Conservation (phyloP, 2,888 invertebrate species). For the Tetranychus truncatus region DNA sequence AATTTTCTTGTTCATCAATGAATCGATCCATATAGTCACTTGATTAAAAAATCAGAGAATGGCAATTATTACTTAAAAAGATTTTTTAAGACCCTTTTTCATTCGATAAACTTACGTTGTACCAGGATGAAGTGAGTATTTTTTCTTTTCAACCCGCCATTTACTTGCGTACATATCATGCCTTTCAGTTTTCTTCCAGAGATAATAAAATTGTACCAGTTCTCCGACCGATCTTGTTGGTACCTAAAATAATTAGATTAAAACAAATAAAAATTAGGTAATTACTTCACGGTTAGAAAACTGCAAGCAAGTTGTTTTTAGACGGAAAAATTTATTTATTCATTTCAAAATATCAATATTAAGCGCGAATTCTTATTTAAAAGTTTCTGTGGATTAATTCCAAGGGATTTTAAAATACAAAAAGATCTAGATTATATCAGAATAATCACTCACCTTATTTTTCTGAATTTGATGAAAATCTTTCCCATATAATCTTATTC, state of each 20-base stretch:
- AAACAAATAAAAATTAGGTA: constrained; percentile 3
- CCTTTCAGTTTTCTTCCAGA: constrained; percentile 97
- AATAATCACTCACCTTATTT: constrained; percentile 47
- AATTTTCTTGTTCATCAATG: constrained; percentile 52
- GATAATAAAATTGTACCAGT: constrained; percentile 67
- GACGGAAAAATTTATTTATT: no score
- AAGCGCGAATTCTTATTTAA: neutral
- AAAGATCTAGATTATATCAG: neutral
- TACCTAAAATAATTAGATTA: constrained; percentile 39
- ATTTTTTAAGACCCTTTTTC: constrained; percentile 3
- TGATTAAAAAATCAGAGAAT: constrained; percentile 10
- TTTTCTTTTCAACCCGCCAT: constrained; percentile 63
- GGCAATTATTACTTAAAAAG: neutral
- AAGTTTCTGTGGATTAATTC: no score
- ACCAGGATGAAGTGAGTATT: constrained; percentile 74
- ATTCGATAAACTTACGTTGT: constrained; percentile 45
- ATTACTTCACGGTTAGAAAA: neutral
- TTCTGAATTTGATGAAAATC: constrained; percentile 86
- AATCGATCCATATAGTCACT: constrained; percentile 81
- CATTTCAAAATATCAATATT: neutral
- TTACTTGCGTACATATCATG: constrained; percentile 62
- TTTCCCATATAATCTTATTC: constrained; percentile 77
- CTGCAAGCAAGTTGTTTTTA: no score
- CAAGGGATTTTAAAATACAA: constrained; percentile 5
- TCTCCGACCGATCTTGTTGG: constrained; percentile 85